phyloP scores from a whole-genome alignment of 1,140 invertebrate genomes.

The Saccostrea cuccullata region DNA sequence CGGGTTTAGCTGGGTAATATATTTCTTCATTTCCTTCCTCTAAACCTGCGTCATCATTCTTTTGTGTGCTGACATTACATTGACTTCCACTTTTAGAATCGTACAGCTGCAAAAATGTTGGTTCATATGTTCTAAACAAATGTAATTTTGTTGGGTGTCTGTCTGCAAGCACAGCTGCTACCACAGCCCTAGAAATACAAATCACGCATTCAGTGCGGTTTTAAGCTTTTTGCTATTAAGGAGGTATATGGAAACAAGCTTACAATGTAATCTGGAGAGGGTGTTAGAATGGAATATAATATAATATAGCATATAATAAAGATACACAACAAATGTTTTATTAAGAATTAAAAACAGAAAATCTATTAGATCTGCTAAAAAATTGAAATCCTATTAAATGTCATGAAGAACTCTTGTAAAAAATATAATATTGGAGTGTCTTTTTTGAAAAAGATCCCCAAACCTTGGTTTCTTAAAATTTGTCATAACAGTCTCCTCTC shows the following conservation, averaged over 20 bases:
- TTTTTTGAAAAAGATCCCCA: constrained; percentile 38
- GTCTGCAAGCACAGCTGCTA: constrained; percentile 94
- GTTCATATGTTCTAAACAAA: constrained; percentile 92
- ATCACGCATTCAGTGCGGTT: not conserved
- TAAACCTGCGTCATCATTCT: not conserved
- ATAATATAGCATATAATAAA: too few relatives aligned
- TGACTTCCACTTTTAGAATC: not conserved
- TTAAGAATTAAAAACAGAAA: too few relatives aligned
- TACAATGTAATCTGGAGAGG: too few relatives aligned
- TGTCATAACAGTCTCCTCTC: constrained; percentile 90
- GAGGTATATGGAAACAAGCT: too few relatives aligned
- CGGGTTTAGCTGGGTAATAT: not conserved
- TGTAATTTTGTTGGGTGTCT: constrained; percentile 95
- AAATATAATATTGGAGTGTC: too few relatives aligned
- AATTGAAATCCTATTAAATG: too few relatives aligned
- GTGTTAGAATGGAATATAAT: too few relatives aligned
- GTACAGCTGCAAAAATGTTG: constrained; percentile 38
- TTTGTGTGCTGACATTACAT: not conserved
- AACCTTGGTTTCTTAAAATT: constrained; percentile 90
- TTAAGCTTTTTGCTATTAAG: too few relatives aligned
- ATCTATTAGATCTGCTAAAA: too few relatives aligned
- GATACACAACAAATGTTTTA: too few relatives aligned
- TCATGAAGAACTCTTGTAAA: too few relatives aligned
- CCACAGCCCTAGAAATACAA: constrained; percentile 85
- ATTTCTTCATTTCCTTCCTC: not conserved